Evolutionary conservation across 1,140 invertebrate genomes (phyloP), one percentile per base, ranked within the genome.

Genomic region (Lasaia peninsularis): DNA sequence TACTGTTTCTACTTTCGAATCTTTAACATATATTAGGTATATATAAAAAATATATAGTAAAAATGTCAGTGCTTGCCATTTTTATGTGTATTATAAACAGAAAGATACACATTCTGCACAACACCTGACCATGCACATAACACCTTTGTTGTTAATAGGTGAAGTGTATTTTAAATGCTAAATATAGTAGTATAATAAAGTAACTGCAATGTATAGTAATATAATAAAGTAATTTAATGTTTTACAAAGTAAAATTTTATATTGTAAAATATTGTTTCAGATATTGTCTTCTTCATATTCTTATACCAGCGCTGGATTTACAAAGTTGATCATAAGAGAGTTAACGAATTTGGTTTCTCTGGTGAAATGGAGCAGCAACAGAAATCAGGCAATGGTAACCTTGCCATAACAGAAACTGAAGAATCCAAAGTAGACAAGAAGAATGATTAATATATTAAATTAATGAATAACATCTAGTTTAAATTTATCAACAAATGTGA

Each of bases 251-350:
- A 18, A 62, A 34, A 50, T 58, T 35, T 59, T 50, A 34, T 66
- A 32, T 62, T 50, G 40, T 58, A 49, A 44, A 61, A 21, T 51
- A 50, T 14, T 52, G 54, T 60, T 62, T 69, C 90, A 95, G 96
- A 99, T 91, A 97, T 99, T 67, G 95, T 99, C 24, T 99, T 99
- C 92, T 97, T 99, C 78, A 98, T 99, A 75, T 99, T 97, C 91
- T 91, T 99, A 48, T 99, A 99, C 83, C 98, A 99, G 91, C 93
- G 97, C 56, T 99, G 96, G 94, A 99, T 99, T 65, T 99, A 99
- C 88, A 96, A 96, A 69, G 98, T 97, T 20, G 98, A 99, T 90
- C 95, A 94, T 16, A 94, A 94, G 28, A 92, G 98, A 69, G 93
- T 98, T 2, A 99, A 99, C 89, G 98, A 99, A 82, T 99, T 98